Evolutionary conservation across 2,888 invertebrate genomes (phyloP).

Genomic region (Acleris emargana): DNA sequence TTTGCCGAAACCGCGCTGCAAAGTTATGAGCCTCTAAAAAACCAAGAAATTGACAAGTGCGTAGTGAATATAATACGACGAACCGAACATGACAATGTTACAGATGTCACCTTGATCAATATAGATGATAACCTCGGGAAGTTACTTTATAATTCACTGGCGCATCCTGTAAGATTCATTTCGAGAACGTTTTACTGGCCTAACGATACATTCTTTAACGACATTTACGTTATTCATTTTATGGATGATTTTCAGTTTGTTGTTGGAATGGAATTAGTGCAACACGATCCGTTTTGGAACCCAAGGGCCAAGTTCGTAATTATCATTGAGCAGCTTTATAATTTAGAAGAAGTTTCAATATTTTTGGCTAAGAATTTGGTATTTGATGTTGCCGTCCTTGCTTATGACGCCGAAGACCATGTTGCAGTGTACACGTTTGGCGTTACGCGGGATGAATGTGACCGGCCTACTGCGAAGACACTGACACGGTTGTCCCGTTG

Average conservation of each 20-base stretch:
- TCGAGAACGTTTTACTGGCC: conserved; percentile 44
- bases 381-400: conserved; percentile 41
- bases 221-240: conserved; percentile 46
- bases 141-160: conserved; percentile 41
- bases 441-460: conserved; percentile 29
- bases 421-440: conserved; percentile 39
- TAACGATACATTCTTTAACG: conserved; percentile 39
- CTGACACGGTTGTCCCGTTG: conserved; percentile 11
- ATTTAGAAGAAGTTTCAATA: conserved; percentile 40
- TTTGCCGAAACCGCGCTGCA: neutral
- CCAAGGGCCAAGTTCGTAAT: conserved; percentile 51
- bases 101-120: conserved; percentile 48
- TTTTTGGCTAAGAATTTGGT: conserved; percentile 45
- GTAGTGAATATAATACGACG: conserved; percentile 9
- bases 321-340: conserved; percentile 41
- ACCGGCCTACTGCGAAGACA: conserved; percentile 16
- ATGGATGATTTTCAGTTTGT: conserved; percentile 44
- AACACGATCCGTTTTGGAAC: conserved; percentile 49
- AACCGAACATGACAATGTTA: neutral
- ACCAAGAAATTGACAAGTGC: conserved; percentile 13
- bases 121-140: conserved; percentile 40
- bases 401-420: conserved; percentile 32
- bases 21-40: neutral
- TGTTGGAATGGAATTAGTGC: conserved; percentile 40
- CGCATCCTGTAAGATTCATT: conserved; percentile 43